Evolutionary conservation across 1,140 invertebrate species (phyloP), one percentile per base, ranked within the genome.

Genomic region (Xylocopa sonorina): DNA sequence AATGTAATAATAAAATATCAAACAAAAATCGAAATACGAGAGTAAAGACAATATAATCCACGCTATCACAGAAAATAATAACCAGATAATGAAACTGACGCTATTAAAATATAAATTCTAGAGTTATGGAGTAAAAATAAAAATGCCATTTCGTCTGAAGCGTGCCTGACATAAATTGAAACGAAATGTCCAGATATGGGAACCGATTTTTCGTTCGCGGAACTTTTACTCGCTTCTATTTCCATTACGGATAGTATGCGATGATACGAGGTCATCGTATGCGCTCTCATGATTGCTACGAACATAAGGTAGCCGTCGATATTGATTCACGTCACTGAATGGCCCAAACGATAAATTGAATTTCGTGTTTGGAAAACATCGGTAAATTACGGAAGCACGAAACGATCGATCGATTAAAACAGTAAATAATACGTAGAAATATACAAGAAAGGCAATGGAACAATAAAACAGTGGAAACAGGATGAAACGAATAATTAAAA

Each of bases 281-380:
- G 53, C 27, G 43, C 21, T 43, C 43, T 32, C 7, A n/a, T 66
- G 34, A 12, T 1, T 38, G 53, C 46, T 55, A 43, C 0, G 58
- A 62, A 27, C 32, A 9, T 32, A 73, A 72, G 58, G 24, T 63
- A 75, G 50, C 41, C 48, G 50, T 38, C 60, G 38, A 55, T 75
- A 75, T 75, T 27, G 73, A 75, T 75, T 66, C 43, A 32, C 60
- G 14, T 0, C 27, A 53, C 18, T 46, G 73, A 41, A 64, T 29
- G 24, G 57, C 48, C 10, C n/a, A 27, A 7, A 7, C 34, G 1
- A 12, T 18, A 18, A 53, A 64, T 12, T 29, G 34, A 21, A 75
- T 75, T 24, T 67, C 62, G 50, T 34, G 62, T 32, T 66, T 43
- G 27, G 18, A 6, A 75, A 34, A 55, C 21, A 38, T 57, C 18